Percentiles rank a stretch among this genome's conserved stretches.
Conservation (phyloP, 2,113 vertebrate species). For the Orientallactaga bullata region DNA sequence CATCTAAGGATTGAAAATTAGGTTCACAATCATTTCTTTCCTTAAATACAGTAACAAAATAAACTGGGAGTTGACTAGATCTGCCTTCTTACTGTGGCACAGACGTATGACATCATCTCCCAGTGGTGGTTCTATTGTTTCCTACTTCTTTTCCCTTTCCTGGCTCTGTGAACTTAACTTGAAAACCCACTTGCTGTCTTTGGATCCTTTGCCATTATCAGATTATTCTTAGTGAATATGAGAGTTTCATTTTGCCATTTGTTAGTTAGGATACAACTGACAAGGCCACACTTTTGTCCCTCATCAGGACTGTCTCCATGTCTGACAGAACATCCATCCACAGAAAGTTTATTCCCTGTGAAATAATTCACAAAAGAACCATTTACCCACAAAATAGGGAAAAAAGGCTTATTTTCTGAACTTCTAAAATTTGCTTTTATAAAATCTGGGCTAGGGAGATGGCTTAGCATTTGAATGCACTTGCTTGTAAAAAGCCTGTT, state of each 20-base stretch:
- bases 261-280: neutral
- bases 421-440: neutral
- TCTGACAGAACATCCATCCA: neutral
- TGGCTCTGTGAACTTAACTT: slow-evolving; percentile 23
- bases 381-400: neutral
- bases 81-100: slow-evolving; percentile 39
- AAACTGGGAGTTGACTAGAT: slow-evolving; percentile 32
- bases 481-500: no score
- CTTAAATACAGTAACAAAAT: slow-evolving; percentile 61
- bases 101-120: slow-evolving; percentile 50
- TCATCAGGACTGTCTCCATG: neutral
- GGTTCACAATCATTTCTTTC: neutral
- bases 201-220: slow-evolving; percentile 11
- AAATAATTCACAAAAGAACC: slow-evolving; percentile 3
- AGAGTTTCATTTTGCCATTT: neutral
- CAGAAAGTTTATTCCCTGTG: slow-evolving; percentile 20
- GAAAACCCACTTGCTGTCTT: slow-evolving; percentile 29
- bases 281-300: neutral
- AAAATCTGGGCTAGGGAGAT: neutral
- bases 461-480: no score
- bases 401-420: neutral
- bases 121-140: slow-evolving; percentile 52
- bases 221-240: neutral
- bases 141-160: neutral
- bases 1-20: slow-evolving; percentile 34